A percentile compares a stretch with the other conserved stretches of the same genome.
phyloP scores from a whole-genome alignment of 2,797 vertebrate species.

The Toxotes lorentzi region DNA sequence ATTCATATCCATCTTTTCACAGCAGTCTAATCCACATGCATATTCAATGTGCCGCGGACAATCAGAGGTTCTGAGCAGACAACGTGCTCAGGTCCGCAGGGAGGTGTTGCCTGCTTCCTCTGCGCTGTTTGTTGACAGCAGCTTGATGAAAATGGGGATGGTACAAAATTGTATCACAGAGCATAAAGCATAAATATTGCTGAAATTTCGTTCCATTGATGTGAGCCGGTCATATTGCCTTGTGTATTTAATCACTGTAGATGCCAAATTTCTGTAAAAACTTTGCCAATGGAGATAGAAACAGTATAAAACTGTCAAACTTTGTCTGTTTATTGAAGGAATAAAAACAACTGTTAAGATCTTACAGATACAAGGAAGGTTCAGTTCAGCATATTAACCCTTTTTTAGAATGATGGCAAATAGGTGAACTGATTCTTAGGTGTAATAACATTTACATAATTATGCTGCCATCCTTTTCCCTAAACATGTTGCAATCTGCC shows the following conservation, averaged over 20 bases:
- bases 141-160: conserved; percentile 56
- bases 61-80: conserved; percentile 62
- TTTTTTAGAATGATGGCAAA: conserved; percentile 2
- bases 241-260: conserved; percentile 29
- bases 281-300: neutral
- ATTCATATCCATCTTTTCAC: conserved; percentile 68
- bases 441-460: neutral
- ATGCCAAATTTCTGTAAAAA: neutral
- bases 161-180: conserved; percentile 56
- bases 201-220: conserved; percentile 19
- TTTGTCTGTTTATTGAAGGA: neutral
- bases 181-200: conserved; percentile 36
- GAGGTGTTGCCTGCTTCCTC: conserved; percentile 62
- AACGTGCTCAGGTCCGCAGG: conserved; percentile 53
- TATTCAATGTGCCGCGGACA: conserved; percentile 62
- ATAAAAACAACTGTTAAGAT: neutral
- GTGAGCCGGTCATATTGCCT: conserved; percentile 3
- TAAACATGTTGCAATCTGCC: neutral
- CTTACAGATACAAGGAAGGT: neutral
- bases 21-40: conserved; percentile 63
- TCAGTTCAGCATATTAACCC: neutral
- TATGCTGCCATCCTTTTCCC: neutral
- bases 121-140: conserved; percentile 56
- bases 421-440: neutral
- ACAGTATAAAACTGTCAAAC: conserved; percentile 7